Evolutionary conservation across 37 sponge, comb jelly and placozoan genomes (phyloP).

Genomic region (Chondrilla cf. caribensis): DNA sequence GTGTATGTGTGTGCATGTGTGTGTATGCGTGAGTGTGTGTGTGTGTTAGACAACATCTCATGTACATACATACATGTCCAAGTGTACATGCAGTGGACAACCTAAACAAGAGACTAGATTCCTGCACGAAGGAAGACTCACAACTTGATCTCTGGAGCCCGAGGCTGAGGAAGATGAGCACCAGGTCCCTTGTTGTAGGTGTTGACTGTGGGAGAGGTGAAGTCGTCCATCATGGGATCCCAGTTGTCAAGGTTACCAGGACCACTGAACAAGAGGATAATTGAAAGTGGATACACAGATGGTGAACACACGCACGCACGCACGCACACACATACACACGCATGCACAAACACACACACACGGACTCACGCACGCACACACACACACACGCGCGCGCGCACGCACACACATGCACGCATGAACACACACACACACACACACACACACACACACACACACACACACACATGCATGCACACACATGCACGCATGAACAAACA

Average conservation of each 20-base stretch:
- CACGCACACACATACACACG: neutral
- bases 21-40: too few species aligned
- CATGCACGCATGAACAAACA: too few species aligned
- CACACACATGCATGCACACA: too few species aligned
- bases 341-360: too few species aligned
- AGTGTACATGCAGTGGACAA: slow-evolving; percentile 26
- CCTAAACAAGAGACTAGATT: neutral
- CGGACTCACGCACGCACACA: too few species aligned
- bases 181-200: slow-evolving; percentile 42
- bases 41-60: too few species aligned
- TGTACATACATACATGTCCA: too few species aligned
- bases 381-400: too few species aligned
- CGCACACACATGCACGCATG: too few species aligned
- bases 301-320: neutral
- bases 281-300: neutral
- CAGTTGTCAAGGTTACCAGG: slow-evolving; percentile 22
- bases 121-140: neutral
- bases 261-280: neutral
- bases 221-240: slow-evolving; percentile 57
- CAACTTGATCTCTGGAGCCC: neutral
- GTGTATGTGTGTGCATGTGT: too few species aligned
- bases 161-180: neutral
- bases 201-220: slow-evolving; percentile 41
- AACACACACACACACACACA: too few species aligned
- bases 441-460: too few species aligned